Percentiles rank a stretch among this genome's conserved stretches.
Evolutionary conservation across 2,113 vertebrate genomes (phyloP).

Genomic region (Loxodonta africana): DNA sequence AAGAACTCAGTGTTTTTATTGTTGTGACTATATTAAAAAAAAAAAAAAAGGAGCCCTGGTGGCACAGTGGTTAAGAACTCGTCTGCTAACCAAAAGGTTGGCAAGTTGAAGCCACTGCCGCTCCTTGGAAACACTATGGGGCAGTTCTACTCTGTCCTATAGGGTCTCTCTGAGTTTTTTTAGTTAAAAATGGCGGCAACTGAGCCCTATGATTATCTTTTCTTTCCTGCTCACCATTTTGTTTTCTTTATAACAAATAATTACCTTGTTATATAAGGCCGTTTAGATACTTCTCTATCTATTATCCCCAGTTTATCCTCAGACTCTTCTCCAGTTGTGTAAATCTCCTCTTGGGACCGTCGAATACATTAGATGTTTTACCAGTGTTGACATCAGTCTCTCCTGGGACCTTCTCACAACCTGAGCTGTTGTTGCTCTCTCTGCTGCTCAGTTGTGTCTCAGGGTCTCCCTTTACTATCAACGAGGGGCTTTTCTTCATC

Average conservation of each 20-base stretch:
- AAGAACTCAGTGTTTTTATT: not conserved
- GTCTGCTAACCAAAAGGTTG: too few species aligned
- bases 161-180: too few species aligned
- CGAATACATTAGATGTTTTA: accelerated
- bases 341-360: not conserved
- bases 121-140: too few species aligned
- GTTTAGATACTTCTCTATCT: not conserved
- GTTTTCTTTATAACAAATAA: constrained; percentile 16
- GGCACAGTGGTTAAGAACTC: too few species aligned
- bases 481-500: not conserved
- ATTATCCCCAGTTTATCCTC: not conserved
- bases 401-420: accelerated
- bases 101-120: too few species aligned
- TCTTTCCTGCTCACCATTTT: not conserved
- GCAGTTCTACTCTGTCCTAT: too few species aligned
- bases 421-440: not conserved
- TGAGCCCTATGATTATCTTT: not conserved
- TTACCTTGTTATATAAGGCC: not conserved
- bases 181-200: too few species aligned
- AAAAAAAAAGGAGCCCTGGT: too few species aligned
- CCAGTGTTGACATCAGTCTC: not conserved
- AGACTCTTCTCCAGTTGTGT: not conserved
- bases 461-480: not conserved
- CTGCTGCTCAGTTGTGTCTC: not conserved
- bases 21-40: not conserved